These are phyloP conservation scores for Ectropis grisescens DNA, from an alignment of 1,140 invertebrate species.

Conservation along the genomic window DNA sequence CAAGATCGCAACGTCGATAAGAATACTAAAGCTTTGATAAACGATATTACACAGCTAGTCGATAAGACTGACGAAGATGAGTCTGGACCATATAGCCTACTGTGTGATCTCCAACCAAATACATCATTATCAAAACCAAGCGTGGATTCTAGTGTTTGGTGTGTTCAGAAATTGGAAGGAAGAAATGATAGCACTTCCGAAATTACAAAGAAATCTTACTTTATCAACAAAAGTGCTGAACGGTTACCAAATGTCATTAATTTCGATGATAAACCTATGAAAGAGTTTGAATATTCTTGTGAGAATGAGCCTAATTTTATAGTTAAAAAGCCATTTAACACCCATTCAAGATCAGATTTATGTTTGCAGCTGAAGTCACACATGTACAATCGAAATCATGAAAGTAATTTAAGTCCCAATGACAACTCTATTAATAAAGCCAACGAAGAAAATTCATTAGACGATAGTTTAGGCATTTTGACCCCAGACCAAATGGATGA, in stretches of 20 bases:
- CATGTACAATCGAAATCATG: constrained; percentile 39
- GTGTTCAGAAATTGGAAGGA: constrained; percentile 20
- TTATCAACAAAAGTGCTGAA: constrained; percentile 38
- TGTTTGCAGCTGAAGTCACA: constrained; percentile 53
- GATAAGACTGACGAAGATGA: constrained; percentile 57
- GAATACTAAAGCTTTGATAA: constrained; percentile 46
- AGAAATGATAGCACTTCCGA: no score
- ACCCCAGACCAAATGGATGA: constrained; percentile 90
- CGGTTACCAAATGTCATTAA: constrained; percentile 50
- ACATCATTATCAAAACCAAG: constrained; percentile 34
- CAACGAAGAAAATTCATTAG: constrained; percentile 82
- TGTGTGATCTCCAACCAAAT: constrained; percentile 63
- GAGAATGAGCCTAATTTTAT: constrained; percentile 45
- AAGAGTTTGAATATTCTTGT: constrained; percentile 63
- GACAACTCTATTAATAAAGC: constrained; percentile 64
- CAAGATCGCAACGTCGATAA: constrained; percentile 54
- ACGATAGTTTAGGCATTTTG: constrained; percentile 87
- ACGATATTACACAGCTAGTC: constrained; percentile 52
- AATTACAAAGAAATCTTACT: no score
- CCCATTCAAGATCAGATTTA: constrained; percentile 55
- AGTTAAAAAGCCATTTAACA: constrained; percentile 40
- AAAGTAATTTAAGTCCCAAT: constrained; percentile 54
- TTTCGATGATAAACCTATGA: constrained; percentile 58
- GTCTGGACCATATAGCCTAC: constrained; percentile 70
- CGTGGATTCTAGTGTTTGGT: constrained; percentile 6